Evolutionary conservation across 2,888 invertebrate species (phyloP).

Genomic region (Dugesia japonica): DNA sequence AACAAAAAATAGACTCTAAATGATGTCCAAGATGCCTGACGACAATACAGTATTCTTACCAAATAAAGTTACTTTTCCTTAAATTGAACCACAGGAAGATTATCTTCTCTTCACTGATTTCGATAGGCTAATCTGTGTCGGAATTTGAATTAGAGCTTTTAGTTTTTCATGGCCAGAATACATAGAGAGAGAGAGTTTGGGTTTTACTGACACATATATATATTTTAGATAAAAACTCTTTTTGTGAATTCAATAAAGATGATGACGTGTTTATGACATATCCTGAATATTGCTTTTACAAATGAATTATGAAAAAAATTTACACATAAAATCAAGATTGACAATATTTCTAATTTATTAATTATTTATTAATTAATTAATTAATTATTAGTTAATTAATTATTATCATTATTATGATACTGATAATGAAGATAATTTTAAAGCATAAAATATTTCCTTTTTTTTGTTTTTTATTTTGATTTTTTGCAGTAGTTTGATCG

Average conservation of each 20-base stretch:
- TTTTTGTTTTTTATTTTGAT: no score
- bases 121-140: neutral
- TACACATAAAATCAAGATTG: no score
- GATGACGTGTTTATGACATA: constrained; percentile 1
- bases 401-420: no score
- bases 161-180: neutral
- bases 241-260: neutral
- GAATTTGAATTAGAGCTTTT: constrained; percentile 1
- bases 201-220: neutral
- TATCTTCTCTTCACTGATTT: neutral
- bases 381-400: no score
- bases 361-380: no score
- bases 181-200: neutral
- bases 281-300: constrained; percentile 5
- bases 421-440: no score
- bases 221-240: neutral
- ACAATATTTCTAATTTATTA: no score
- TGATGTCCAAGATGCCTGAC: constrained; percentile 11
- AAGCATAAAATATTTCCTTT: no score
- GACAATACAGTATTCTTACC: constrained; percentile 20
- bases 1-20: neutral
- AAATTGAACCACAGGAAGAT: neutral
- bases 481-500: no score
- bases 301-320: neutral
- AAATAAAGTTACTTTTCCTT: neutral